These are phyloP conservation scores for Chaetorhynchus papuensis DNA, from an alignment of 2,113 vertebrate genomes.

Conservation along the genomic window DNA sequence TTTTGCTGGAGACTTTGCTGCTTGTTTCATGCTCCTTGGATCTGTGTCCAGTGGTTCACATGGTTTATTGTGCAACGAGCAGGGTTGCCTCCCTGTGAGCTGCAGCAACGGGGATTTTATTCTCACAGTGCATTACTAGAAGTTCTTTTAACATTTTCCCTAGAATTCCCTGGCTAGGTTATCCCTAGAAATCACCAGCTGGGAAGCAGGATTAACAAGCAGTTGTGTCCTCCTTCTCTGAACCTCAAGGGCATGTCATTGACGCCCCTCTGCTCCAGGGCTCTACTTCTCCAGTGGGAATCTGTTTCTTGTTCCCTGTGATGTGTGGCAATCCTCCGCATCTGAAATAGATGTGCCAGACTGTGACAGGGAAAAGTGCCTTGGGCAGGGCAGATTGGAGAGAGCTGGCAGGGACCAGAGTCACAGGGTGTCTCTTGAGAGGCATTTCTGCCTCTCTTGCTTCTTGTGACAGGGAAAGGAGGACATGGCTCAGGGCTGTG, in stretches of 20 bases:
- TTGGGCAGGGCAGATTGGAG: background rate
- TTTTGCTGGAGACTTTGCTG: background rate
- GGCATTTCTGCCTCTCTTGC: background rate
- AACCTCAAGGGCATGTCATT: slow-evolving; percentile 16
- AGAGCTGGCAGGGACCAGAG: background rate
- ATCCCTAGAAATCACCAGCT: slow-evolving; percentile 43
- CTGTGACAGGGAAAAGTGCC: background rate
- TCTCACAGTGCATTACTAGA: slow-evolving; percentile 4
- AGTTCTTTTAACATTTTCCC: background rate
- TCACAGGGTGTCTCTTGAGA: background rate
- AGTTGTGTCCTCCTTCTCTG: background rate
- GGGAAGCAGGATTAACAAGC: slow-evolving; percentile 30
- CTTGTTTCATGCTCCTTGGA: background rate
- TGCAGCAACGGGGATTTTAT: background rate
- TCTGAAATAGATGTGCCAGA: slow-evolving; percentile 10
- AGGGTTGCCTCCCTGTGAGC: background rate
- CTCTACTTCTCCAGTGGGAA: background rate
- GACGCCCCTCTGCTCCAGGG: background rate
- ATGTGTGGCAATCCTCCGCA: background rate
- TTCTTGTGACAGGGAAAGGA: background rate
- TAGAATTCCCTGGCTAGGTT: slow-evolving; percentile 17
- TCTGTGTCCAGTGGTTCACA: background rate
- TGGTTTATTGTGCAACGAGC: background rate
- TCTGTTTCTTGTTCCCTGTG: slow-evolving; percentile 4
- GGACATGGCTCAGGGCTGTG: background rate